Percentiles rank a stretch among this genome's conserved stretches.
phyloP scores from a whole-genome alignment of 2,888 invertebrate species.

The Chirona hameri region DNA sequence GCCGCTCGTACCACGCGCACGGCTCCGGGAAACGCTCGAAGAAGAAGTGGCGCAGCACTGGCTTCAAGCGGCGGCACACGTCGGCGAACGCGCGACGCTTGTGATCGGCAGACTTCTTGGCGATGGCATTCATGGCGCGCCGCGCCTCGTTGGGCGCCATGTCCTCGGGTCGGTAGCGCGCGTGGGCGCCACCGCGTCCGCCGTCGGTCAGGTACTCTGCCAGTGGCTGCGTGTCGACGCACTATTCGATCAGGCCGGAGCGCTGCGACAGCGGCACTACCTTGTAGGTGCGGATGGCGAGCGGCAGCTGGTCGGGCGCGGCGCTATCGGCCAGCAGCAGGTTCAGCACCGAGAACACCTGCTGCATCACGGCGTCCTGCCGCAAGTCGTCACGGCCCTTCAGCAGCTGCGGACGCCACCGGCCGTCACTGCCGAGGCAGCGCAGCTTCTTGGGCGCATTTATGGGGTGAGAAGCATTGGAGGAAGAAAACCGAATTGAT shows the following conservation, averaged over 20 bases:
- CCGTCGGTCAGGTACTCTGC: slow-evolving; percentile 67
- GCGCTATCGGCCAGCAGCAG: slow-evolving; percentile 59
- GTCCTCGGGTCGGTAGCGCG: slow-evolving; percentile 52
- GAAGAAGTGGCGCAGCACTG: slow-evolving; percentile 90
- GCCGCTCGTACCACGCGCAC: slow-evolving; percentile 81
- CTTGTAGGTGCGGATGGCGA: slow-evolving; percentile 86
- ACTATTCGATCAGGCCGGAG: slow-evolving; percentile 93
- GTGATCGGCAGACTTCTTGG: background rate
- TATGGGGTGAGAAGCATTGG: no score
- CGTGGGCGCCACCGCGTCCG: slow-evolving; percentile 57
- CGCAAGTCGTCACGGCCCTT: slow-evolving; percentile 89
- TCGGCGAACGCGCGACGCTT: slow-evolving; percentile 56
- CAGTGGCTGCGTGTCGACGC: slow-evolving; percentile 77
- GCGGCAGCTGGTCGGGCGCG: slow-evolving; percentile 48
- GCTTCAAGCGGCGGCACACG: slow-evolving; percentile 67
- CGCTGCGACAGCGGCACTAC: slow-evolving; percentile 74
- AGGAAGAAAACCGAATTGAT: no score
- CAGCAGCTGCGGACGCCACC: slow-evolving; percentile 66
- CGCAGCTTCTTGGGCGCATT: slow-evolving; percentile 81
- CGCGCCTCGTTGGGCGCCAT: slow-evolving; percentile 49
- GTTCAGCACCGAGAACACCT: slow-evolving; percentile 89
- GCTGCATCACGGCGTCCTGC: slow-evolving; percentile 98
- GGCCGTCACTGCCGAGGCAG: slow-evolving; percentile 76
- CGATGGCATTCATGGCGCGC: slow-evolving; percentile 43
- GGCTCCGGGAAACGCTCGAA: slow-evolving; percentile 79